Evolutionary conservation across 2,113 vertebrate species (phyloP).

Genomic region (Antennarius striatus): DNA sequence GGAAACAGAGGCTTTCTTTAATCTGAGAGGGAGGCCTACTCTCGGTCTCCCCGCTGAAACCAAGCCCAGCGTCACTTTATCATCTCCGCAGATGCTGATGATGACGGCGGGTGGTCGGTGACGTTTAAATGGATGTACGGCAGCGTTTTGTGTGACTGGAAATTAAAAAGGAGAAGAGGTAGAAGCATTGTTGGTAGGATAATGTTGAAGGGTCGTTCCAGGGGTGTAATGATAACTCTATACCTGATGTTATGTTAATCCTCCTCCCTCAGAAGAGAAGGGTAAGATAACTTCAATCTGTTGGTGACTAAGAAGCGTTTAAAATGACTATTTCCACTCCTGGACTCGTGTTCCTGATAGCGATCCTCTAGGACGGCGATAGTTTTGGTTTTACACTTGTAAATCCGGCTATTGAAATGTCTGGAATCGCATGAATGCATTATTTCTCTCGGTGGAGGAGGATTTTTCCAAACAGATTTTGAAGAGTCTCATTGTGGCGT

Average conservation of each 20-base stretch:
- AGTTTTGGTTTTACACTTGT: constrained; percentile 52
- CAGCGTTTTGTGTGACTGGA: constrained; percentile 59
- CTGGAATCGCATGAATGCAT: constrained; percentile 48
- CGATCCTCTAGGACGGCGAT: constrained; percentile 39
- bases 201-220: constrained; percentile 27
- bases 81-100: constrained; percentile 69
- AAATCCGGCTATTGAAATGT: constrained; percentile 64
- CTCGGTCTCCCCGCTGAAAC: constrained; percentile 66
- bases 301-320: constrained; percentile 47
- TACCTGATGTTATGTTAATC: constrained; percentile 45
- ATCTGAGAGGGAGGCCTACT: constrained; percentile 74
- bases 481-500: too few relatives aligned
- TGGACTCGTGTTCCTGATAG: constrained; percentile 41
- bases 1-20: constrained; percentile 78
- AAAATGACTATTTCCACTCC: constrained; percentile 29
- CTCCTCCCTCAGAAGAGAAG: not conserved
- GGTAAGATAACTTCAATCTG: constrained; percentile 48
- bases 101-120: constrained; percentile 54
- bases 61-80: constrained; percentile 75
- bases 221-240: constrained; percentile 53
- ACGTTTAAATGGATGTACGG: constrained; percentile 60
- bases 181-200: constrained; percentile 52
- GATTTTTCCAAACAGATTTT: constrained; percentile 3
- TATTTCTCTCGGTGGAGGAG: constrained; percentile 12
- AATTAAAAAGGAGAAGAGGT: constrained; percentile 63